Evolutionary conservation across 2,797 vertebrate genomes (phyloP).

Genomic region (Malurus leucopterus): DNA sequence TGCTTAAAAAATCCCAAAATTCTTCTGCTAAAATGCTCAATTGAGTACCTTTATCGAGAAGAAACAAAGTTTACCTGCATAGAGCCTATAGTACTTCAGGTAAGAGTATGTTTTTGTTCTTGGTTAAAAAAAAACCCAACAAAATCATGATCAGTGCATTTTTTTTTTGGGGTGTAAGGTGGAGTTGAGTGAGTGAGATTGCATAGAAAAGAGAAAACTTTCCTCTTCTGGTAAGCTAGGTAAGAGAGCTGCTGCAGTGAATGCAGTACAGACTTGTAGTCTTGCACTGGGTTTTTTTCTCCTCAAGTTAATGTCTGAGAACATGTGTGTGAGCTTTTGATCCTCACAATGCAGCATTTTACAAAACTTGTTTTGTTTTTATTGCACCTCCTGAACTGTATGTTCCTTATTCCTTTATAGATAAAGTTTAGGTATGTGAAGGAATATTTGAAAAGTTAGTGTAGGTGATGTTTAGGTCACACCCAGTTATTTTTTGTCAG

Average conservation of each 20-base stretch:
- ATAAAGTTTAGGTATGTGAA: neutral
- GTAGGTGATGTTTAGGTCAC: neutral
- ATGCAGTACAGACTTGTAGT: neutral
- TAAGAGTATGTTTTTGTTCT: slow-evolving; percentile 57
- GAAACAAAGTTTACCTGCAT: slow-evolving; percentile 98
- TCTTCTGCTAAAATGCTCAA: slow-evolving; percentile 94
- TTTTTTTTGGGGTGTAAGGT: neutral
- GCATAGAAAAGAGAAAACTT: neutral
- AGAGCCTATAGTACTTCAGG: slow-evolving; percentile 96
- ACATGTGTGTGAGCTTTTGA: rapidly evolving
- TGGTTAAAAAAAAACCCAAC: neutral
- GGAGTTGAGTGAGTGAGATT: neutral
- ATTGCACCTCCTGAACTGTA: neutral
- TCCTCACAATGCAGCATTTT: neutral
- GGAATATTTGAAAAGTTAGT: neutral
- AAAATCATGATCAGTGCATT: neutral
- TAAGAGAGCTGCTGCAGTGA: neutral
- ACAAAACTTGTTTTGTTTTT: neutral
- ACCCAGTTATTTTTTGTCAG: neutral
- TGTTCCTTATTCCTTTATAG: neutral
- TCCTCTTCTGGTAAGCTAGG: neutral
- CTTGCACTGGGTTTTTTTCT: neutral
- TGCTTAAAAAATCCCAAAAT: slow-evolving; percentile 97
- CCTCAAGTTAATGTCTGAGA: neutral
- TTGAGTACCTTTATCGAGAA: slow-evolving; percentile 96